Conservation (phyloP, 2,113 vertebrate species). For the Macquaria ambigua region DNA sequence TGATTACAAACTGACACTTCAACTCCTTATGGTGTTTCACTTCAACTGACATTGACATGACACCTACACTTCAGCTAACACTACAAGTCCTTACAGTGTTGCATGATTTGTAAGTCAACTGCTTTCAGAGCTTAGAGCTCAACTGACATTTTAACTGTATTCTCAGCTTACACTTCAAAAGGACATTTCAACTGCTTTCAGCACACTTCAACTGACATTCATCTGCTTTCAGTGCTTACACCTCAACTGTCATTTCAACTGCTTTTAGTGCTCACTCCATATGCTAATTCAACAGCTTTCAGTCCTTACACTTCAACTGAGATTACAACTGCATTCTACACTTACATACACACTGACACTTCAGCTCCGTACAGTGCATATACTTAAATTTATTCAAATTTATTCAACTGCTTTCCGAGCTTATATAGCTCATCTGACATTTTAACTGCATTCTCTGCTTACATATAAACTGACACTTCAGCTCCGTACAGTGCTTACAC, state of each 20-base stretch:
- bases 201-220: neutral
- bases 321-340: neutral
- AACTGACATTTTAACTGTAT: no score
- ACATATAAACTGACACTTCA: neutral
- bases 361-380: neutral
- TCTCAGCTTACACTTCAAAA: no score
- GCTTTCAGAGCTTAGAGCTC: neutral
- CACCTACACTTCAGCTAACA: no score
- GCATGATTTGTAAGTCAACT: neutral
- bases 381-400: no score
- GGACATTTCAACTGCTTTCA: no score
- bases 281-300: neutral
- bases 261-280: neutral
- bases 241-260: neutral
- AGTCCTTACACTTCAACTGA: neutral
- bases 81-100: no score
- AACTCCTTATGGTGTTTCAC: neutral
- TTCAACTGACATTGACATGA: neutral
- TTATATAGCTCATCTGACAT: neutral
- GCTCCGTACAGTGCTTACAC: neutral
- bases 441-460: neutral
- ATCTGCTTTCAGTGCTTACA: no score
- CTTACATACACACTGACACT: neutral
- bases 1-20: no score
- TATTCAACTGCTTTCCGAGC: neutral